Evolutionary conservation across 2,888 invertebrate genomes (phyloP).

Genomic region (Trissolcus japonicus): DNA sequence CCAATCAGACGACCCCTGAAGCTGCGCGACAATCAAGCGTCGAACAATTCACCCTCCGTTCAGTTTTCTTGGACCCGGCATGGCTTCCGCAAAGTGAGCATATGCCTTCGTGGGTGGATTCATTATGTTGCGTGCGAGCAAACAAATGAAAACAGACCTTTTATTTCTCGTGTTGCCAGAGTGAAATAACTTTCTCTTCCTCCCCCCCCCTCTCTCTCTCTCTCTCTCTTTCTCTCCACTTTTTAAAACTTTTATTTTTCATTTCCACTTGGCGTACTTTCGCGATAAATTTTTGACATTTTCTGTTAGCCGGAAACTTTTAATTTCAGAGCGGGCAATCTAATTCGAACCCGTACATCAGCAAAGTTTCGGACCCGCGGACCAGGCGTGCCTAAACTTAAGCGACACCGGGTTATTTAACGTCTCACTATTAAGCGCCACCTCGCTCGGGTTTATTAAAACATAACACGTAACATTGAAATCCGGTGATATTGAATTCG

Average conservation of each 20-base stretch:
- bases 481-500: constrained; percentile 46
- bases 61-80: constrained; percentile 59
- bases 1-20: constrained; percentile 75
- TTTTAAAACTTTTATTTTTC: no score
- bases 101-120: constrained; percentile 71
- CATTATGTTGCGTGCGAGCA: constrained; percentile 65
- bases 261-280: background rate
- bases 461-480: constrained; percentile 41
- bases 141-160: constrained; percentile 61
- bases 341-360: constrained; percentile 61
- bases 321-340: constrained; percentile 38
- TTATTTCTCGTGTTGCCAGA: constrained; percentile 9
- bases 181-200: background rate
- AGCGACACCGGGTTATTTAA: constrained; percentile 63
- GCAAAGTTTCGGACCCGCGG: constrained; percentile 59
- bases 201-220: constrained; percentile 23
- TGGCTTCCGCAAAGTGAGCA: constrained; percentile 67
- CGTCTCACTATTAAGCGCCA: constrained; percentile 62
- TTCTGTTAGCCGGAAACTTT: constrained; percentile 8
- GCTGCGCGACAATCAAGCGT: constrained; percentile 75
- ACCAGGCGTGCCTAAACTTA: constrained; percentile 58
- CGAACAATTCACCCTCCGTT: constrained; percentile 73
- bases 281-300: constrained; percentile 6
- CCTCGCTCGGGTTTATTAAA: constrained; percentile 59
- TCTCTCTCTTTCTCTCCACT: background rate